Conservation (phyloP, 2,797 vertebrate genomes). For the Pangasius krempfi region DNA sequence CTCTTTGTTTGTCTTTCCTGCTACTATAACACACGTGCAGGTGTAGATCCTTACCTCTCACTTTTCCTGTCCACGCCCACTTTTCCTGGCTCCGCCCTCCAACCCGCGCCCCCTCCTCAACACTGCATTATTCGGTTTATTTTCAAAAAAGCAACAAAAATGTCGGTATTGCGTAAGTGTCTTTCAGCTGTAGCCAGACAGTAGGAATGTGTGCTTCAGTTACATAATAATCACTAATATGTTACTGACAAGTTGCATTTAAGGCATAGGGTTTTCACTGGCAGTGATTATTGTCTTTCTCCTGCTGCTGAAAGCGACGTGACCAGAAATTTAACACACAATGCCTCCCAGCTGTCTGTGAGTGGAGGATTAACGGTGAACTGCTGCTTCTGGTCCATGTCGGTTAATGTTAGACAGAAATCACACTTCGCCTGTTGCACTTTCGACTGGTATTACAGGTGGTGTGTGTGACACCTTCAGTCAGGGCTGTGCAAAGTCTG, state of each 20-base stretch:
- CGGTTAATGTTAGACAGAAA: constrained; percentile 55
- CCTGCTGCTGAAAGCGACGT: constrained; percentile 17
- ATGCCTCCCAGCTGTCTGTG: background rate
- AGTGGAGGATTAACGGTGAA: background rate
- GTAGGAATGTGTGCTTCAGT: background rate
- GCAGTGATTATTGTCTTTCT: background rate
- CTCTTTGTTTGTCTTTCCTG: too few species aligned
- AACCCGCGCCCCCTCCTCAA: too few species aligned
- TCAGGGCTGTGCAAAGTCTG: background rate
- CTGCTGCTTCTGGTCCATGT: constrained; percentile 9
- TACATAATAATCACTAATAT: background rate
- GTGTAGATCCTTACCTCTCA: too few species aligned
- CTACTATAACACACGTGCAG: too few species aligned
- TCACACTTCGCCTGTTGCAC: constrained; percentile 37
- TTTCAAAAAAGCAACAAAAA: background rate
- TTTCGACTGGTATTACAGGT: constrained; percentile 44
- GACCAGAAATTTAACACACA: constrained; percentile 15
- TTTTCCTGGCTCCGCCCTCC: too few species aligned
- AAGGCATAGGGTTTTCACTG: background rate
- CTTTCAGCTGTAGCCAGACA: background rate
- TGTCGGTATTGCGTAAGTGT: background rate
- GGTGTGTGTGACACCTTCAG: background rate
- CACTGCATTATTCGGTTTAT: too few species aligned
- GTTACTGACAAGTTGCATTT: background rate
- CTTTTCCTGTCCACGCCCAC: too few species aligned